phyloP scores from a whole-genome alignment of 2,113 vertebrate genomes.

The Sula dactylatra region DNA sequence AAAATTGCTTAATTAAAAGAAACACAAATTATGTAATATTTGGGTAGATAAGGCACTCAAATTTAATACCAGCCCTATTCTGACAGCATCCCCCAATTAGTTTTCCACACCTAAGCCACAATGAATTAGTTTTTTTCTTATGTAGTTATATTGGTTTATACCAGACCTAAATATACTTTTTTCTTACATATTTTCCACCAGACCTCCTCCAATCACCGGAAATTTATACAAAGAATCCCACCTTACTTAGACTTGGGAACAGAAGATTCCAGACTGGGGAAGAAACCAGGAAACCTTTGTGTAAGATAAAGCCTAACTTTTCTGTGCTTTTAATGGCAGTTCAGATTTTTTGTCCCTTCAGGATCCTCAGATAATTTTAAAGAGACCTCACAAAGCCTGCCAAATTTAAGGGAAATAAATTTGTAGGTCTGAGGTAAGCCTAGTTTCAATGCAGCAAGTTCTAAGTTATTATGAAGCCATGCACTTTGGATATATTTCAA shows the following conservation, averaged over 20 bases:
- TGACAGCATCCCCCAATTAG: not conserved
- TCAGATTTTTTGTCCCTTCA: not conserved
- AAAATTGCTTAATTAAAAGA: not conserved
- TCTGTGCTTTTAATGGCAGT: not conserved
- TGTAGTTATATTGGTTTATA: not conserved
- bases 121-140: fast-evolving
- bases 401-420: not conserved
- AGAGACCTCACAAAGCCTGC: not conserved
- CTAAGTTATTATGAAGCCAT: not conserved
- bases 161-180: not conserved
- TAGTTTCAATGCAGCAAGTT: not conserved
- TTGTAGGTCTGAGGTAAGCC: not conserved
- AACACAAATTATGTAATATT: not conserved
- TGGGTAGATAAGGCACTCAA: not conserved
- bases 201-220: not conserved
- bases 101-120: not conserved
- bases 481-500: not conserved
- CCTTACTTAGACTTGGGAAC: not conserved
- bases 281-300: not conserved
- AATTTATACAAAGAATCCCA: not conserved
- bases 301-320: not conserved
- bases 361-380: not conserved
- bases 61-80: not conserved
- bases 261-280: not conserved
- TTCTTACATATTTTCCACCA: not conserved